Conservation (phyloP, 2,888 invertebrate species). For the Melanostoma mellinum region DNA sequence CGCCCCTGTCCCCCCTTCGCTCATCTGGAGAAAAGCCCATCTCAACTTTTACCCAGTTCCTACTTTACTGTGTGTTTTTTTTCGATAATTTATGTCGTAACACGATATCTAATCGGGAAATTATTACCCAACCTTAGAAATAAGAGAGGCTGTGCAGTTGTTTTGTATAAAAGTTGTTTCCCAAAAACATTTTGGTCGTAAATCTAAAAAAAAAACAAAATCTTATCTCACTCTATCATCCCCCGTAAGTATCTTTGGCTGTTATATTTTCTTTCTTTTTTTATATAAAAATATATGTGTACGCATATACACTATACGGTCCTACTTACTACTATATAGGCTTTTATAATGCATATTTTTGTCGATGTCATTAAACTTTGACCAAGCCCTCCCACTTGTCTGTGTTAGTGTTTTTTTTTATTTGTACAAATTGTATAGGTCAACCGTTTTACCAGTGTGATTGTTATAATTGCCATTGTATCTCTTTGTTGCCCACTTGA, state of each 20-base stretch:
- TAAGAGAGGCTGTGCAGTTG: slow-evolving; percentile 36
- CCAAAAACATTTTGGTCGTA: slow-evolving; percentile 46
- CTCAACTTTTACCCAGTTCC: slow-evolving; percentile 20
- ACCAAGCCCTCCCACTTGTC: not conserved
- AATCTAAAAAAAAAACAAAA: slow-evolving; percentile 49
- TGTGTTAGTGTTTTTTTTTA: not conserved
- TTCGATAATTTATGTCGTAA: slow-evolving; percentile 58
- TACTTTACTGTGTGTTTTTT: slow-evolving; percentile 12
- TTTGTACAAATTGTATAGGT: not conserved
- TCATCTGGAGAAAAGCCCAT: slow-evolving; percentile 36
- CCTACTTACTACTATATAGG: no score
- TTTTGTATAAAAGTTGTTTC: slow-evolving; percentile 17
- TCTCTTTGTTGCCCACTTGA: slow-evolving; percentile 44
- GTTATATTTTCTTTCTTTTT: not conserved
- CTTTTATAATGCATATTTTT: slow-evolving; percentile 41
- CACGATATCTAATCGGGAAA: slow-evolving; percentile 58
- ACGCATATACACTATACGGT: not conserved
- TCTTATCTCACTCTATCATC: slow-evolving; percentile 23
- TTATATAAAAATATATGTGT: not conserved
- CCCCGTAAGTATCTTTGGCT: no score
- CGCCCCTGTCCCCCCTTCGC: slow-evolving; percentile 7
- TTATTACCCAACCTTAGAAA: slow-evolving; percentile 46
- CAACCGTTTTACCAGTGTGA: not conserved
- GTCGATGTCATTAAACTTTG: slow-evolving; percentile 52
- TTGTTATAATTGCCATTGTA: slow-evolving; percentile 10